Evolutionary conservation across 2,888 invertebrate species (phyloP).

Genomic region (Pediacus dermestoides): DNA sequence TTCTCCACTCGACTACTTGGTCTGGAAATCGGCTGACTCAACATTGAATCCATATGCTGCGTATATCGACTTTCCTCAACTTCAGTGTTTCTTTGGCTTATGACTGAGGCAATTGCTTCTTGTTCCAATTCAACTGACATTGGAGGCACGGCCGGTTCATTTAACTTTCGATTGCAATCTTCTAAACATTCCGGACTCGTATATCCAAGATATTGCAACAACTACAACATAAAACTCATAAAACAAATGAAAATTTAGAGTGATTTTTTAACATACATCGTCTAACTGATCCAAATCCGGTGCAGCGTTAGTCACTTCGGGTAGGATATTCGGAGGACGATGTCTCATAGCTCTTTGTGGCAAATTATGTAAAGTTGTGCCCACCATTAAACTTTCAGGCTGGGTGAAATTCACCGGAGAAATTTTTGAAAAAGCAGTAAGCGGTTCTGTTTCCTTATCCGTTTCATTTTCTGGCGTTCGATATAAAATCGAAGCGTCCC

Average conservation of each 20-base stretch:
- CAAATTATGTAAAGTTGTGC: conserved; percentile 32
- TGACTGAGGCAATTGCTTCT: conserved; percentile 79
- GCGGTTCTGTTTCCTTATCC: no score
- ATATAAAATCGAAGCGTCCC: conserved; percentile 92
- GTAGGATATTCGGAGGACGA: conserved; percentile 71
- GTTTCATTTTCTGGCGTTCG: conserved; percentile 60
- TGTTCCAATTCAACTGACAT: conserved; percentile 75
- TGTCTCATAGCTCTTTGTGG: conserved; percentile 69
- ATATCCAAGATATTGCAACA: conserved; percentile 85
- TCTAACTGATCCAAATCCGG: conserved; percentile 89
- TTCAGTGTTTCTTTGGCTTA: conserved; percentile 82
- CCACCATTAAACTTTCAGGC: conserved; percentile 44
- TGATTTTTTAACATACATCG: conserved; percentile 62
- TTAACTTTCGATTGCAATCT: conserved; percentile 65
- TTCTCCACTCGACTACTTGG: conserved; percentile 36
- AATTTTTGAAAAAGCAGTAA: conserved; percentile 6
- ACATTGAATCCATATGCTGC: conserved; percentile 41
- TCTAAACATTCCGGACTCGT: conserved; percentile 86
- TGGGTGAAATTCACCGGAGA: conserved; percentile 35
- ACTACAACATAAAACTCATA: conserved; percentile 51
- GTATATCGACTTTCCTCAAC: conserved; percentile 57
- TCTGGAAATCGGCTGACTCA: conserved; percentile 40
- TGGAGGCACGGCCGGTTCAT: conserved; percentile 74
- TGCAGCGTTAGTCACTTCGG: conserved; percentile 75
- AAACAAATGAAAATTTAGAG: conserved; percentile 11